Evolutionary conservation across 1,140 invertebrate species (phyloP).

Genomic region (Cyclargus thomasi): DNA sequence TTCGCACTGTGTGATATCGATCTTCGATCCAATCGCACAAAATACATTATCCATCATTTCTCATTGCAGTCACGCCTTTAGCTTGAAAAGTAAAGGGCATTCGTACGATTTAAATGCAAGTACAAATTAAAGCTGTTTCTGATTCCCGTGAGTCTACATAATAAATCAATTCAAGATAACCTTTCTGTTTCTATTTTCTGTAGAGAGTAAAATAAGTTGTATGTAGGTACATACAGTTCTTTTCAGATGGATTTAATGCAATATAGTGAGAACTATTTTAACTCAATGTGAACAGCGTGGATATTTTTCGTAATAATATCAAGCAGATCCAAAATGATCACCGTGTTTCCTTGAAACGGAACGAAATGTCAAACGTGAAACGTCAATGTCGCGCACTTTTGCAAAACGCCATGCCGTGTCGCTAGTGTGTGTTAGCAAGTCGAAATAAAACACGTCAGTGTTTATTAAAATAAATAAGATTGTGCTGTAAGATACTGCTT

Average conservation of each 20-base stretch:
- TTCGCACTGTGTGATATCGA: conserved; percentile 34
- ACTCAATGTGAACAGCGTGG: too few relatives aligned
- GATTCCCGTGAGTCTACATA: too few relatives aligned
- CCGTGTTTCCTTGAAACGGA: neutral
- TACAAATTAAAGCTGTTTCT: neutral
- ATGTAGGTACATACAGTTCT: too few relatives aligned
- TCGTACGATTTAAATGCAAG: conserved; percentile 8
- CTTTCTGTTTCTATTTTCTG: too few relatives aligned
- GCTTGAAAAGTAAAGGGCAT: conserved; percentile 22
- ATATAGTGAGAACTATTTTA: too few relatives aligned
- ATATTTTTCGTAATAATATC: too few relatives aligned
- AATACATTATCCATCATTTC: conserved; percentile 38
- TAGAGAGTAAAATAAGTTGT: too few relatives aligned
- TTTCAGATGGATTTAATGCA: too few relatives aligned
- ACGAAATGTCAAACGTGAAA: neutral
- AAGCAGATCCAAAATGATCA: too few relatives aligned
- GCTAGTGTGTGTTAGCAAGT: conserved; percentile 37
- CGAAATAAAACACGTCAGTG: conserved; percentile 54
- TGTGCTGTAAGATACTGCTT: neutral
- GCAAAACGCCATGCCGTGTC: neutral
- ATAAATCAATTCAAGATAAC: too few relatives aligned
- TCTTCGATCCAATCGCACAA: conserved; percentile 35
- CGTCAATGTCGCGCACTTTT: conserved; percentile 3
- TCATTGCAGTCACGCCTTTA: conserved; percentile 37
- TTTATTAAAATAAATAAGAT: conserved; percentile 22